A percentile compares a stretch with the other conserved stretches of the same genome.
phyloP scores from a whole-genome alignment of 1,140 invertebrate species.

The Drosophila saltans region DNA sequence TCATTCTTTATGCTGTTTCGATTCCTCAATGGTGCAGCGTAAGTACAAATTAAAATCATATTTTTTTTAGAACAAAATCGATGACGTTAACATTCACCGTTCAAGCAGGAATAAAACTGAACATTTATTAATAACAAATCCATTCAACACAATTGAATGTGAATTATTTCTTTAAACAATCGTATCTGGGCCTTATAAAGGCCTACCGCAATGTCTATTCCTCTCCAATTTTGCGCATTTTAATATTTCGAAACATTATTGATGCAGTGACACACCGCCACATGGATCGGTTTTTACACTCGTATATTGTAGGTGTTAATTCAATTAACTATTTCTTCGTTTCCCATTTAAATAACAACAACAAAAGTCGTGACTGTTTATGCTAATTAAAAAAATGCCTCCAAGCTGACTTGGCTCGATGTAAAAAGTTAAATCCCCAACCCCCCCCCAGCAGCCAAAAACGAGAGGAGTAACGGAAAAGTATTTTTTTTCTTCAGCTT shows the following conservation, averaged over 20 bases:
- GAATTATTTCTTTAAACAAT: too few species aligned
- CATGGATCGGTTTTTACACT: background rate
- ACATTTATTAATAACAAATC: too few species aligned
- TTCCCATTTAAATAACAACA: constrained; percentile 69
- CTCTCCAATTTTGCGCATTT: background rate
- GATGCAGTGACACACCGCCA: constrained; percentile 60
- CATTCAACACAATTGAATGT: too few species aligned
- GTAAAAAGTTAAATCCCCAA: constrained; percentile 25
- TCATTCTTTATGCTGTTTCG: constrained; percentile 94
- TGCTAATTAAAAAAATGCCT: constrained; percentile 66
- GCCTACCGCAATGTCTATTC: background rate
- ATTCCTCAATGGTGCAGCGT: constrained; percentile 96
- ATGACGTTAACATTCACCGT: too few species aligned
- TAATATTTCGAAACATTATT: constrained; percentile 17
- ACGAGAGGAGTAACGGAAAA: constrained; percentile 27
- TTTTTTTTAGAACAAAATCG: too few species aligned
- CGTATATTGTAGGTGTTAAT: constrained; percentile 59
- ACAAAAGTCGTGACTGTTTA: constrained; percentile 78
- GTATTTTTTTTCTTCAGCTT: constrained; percentile 9
- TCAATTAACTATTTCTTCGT: constrained; percentile 67
- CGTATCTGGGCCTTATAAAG: too few species aligned
- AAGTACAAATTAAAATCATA: constrained; percentile 84
- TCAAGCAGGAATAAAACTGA: too few species aligned
- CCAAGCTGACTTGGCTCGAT: constrained; percentile 36
- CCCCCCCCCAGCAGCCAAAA: background rate